Evolutionary conservation across 2,888 invertebrate genomes (phyloP).

Genomic region (Brachynemurus nebulosus): DNA sequence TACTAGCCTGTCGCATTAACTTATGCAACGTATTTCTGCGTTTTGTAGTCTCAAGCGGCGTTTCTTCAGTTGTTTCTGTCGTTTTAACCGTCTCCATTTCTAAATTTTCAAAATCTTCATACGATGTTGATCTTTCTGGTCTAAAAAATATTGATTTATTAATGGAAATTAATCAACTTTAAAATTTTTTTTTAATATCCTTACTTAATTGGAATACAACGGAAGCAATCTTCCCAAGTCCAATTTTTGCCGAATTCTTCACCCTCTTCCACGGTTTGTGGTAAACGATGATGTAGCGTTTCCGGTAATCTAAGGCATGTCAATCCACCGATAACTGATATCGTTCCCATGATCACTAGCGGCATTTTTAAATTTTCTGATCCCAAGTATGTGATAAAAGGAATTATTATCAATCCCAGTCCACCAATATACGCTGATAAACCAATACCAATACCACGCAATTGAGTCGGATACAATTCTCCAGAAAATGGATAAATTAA

Average conservation of each 20-base stretch:
- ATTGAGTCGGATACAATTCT: constrained; percentile 80
- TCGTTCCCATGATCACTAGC: constrained; percentile 67
- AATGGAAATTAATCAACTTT: too few relatives aligned
- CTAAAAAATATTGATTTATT: constrained; percentile 29
- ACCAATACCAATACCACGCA: constrained; percentile 80
- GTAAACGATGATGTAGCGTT: constrained; percentile 67
- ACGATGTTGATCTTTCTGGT: constrained; percentile 42
- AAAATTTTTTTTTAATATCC: too few relatives aligned
- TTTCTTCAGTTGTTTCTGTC: constrained; percentile 34
- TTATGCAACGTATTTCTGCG: constrained; percentile 48
- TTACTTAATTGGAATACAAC: constrained; percentile 56
- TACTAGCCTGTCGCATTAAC: constrained; percentile 62
- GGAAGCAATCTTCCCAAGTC: constrained; percentile 57
- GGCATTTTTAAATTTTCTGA: constrained; percentile 72
- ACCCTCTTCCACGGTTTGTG: constrained; percentile 78
- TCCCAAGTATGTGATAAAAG: constrained; percentile 82
- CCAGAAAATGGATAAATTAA: constrained; percentile 89
- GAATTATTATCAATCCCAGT: constrained; percentile 75
- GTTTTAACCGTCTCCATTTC: constrained; percentile 28
- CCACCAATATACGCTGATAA: constrained; percentile 85
- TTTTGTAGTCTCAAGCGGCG: constrained; percentile 28
- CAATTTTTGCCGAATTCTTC: constrained; percentile 77
- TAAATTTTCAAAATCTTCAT: constrained; percentile 57
- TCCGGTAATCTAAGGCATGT: constrained; percentile 71
- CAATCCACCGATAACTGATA: constrained; percentile 69